A percentile compares a stretch with the other conserved stretches of the same genome.
Conservation (phyloP, 2,797 vertebrate species). For the Orientallactaga sibirica region DNA sequence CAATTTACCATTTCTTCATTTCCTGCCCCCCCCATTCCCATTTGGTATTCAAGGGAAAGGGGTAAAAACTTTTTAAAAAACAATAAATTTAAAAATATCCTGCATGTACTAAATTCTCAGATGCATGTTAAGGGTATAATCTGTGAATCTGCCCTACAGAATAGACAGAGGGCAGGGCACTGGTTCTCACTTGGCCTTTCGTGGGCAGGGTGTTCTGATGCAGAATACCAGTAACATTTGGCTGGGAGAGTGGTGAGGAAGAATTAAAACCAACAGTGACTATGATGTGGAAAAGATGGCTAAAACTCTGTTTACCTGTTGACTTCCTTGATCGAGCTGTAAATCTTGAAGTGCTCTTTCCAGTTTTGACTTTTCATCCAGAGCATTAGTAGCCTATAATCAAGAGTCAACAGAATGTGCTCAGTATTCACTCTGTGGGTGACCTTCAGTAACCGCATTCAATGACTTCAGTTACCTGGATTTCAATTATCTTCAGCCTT, state of each 20-base stretch:
- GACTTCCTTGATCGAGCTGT: constrained; percentile 91
- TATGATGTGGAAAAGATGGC: neutral
- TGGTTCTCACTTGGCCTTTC: neutral
- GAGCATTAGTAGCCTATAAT: constrained; percentile 92
- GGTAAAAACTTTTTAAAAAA: neutral
- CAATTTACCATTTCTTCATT: neutral
- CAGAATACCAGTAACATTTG: neutral
- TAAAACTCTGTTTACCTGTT: constrained; percentile 90
- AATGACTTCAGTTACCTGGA: constrained; percentile 90
- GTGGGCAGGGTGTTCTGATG: neutral
- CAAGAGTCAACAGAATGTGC: constrained; percentile 19
- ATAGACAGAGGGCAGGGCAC: neutral
- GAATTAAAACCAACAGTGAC: neutral
- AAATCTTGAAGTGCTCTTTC: constrained; percentile 93
- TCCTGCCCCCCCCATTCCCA: neutral
- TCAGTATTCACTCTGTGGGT: neutral
- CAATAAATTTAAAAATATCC: neutral
- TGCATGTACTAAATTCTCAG: neutral
- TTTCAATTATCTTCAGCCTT: constrained; percentile 93
- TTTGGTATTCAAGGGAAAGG: neutral
- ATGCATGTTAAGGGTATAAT: neutral
- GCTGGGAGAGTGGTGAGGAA: neutral
- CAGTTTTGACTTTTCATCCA: constrained; percentile 94
- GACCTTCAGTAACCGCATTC: neutral
- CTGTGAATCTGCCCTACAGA: neutral